These are phyloP conservation scores for Coecobrya sp. DNA, from an alignment of 2,888 invertebrate species.

Conservation along the genomic window DNA sequence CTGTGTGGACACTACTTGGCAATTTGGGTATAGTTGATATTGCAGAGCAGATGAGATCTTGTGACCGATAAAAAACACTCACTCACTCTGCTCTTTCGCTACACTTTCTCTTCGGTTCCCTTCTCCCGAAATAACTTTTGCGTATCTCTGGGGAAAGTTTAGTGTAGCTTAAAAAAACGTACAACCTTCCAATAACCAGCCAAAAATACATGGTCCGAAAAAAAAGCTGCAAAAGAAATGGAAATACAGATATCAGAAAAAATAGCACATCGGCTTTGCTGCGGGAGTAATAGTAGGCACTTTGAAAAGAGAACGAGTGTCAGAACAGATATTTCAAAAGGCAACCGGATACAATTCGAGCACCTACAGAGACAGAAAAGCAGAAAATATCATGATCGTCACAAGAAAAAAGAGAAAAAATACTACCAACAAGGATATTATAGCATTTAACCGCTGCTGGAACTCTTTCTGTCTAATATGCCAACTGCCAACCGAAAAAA, in stretches of 20 bases:
- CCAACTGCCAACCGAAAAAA: slow-evolving; percentile 9
- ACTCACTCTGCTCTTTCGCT: neutral
- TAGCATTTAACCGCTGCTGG: neutral
- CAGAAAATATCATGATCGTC: neutral
- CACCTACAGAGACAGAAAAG: slow-evolving; percentile 14
- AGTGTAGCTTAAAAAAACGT: neutral
- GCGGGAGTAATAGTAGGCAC: neutral
- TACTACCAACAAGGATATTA: neutral
- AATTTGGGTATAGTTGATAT: slow-evolving; percentile 56
- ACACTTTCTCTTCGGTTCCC: neutral
- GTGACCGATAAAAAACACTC: slow-evolving; percentile 60
- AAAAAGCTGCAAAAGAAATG: neutral
- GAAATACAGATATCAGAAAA: neutral
- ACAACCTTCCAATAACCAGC: neutral
- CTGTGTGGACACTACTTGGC: slow-evolving; percentile 36
- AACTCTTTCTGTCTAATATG: slow-evolving; percentile 2
- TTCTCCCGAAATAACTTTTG: slow-evolving; percentile 35
- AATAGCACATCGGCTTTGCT: neutral
- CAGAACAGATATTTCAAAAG: slow-evolving; percentile 25
- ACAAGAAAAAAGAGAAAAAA: slow-evolving; percentile 16
- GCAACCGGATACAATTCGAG: slow-evolving; percentile 51
- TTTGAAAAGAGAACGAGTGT: neutral
- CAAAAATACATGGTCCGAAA: neutral
- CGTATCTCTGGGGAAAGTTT: slow-evolving; percentile 66
- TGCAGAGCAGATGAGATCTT: slow-evolving; percentile 44